Evolutionary conservation across 53 echinoderm and acorn worm genomes (phyloP), one percentile per base, ranked within the genome.

Genomic region (Temnopleurus reevesii): DNA sequence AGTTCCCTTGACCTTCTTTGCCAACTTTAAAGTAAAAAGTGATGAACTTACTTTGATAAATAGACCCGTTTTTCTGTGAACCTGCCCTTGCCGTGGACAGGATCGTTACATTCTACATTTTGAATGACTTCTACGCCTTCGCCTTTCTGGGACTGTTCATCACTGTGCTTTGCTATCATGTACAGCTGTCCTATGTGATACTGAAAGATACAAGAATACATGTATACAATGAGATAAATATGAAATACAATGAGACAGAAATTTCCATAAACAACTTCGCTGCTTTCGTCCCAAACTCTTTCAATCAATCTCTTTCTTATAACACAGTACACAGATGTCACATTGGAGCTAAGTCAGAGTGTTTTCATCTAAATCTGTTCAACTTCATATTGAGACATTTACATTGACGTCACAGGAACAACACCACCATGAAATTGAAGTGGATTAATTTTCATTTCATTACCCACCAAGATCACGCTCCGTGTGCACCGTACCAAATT

Each of bases 141-240:
- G 45, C 99, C 99, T 46, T 94, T 98, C 85, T 96, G 94, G 19
- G 95, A 94, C 91, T 98, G 99, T 89, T 98, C 99, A 65, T 98
- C 93, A 35, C 99, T 98, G 92, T 98, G 99, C 58, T 96, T 98
- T 82, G 99, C 96, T 86, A 98, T 98, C 99, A 98, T 98, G 84
- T 98, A 98, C 76, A 98, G 94, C 93, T 98, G 99, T 8, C 99
- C 99, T 15, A 96, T 94, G 59, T 90, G 91, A 64, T 98, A 98
- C 99, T 98, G 99, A 28, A 92, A 94, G 12, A 46, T 12, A 60
- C 60, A 60, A 60, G 30, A 60, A n/a, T 28, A 8, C 27, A 2
- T 7, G 18, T 34, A 33, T 4, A 34, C 34, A 65, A 65, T 65
- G 35, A 65, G 35, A 65, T 0, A 65, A 5, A 65, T 18, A 34